These are phyloP conservation scores for Myotis vivesi DNA, from an alignment of 2,797 vertebrate species.

Conservation along the genomic window DNA sequence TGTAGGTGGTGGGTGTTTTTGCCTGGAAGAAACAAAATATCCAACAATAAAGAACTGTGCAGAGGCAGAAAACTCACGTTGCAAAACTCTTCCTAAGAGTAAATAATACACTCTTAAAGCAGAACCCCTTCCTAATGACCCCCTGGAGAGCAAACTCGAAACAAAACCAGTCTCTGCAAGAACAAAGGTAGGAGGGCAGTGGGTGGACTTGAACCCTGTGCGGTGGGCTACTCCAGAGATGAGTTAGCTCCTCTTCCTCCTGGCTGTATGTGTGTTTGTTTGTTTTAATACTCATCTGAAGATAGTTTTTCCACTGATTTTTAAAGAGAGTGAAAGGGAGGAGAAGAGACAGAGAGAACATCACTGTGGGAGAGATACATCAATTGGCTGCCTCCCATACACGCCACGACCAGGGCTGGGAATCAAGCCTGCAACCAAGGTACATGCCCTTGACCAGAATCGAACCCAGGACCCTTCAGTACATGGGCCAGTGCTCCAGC, in stretches of 20 bases:
- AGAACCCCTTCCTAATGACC: background rate
- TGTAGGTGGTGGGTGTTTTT: background rate
- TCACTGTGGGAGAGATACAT: too few relatives aligned
- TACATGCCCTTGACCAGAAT: too few relatives aligned
- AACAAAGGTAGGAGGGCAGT: background rate
- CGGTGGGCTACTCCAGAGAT: background rate
- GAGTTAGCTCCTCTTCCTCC: background rate
- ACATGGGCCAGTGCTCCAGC: too few relatives aligned
- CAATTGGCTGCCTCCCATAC: too few relatives aligned
- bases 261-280: background rate
- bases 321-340: too few relatives aligned
- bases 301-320: too few relatives aligned
- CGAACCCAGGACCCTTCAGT: too few relatives aligned
- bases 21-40: background rate
- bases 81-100: background rate
- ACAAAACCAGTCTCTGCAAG: background rate
- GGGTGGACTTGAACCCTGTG: background rate
- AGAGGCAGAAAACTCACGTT: background rate
- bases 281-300: too few relatives aligned
- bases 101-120: background rate
- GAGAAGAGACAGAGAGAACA: too few relatives aligned
- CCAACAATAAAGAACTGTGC: background rate
- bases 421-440: too few relatives aligned
- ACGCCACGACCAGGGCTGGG: too few relatives aligned
- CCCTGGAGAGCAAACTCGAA: background rate